phyloP scores from a whole-genome alignment of 2,888 invertebrate genomes.

The Nebria salina region DNA sequence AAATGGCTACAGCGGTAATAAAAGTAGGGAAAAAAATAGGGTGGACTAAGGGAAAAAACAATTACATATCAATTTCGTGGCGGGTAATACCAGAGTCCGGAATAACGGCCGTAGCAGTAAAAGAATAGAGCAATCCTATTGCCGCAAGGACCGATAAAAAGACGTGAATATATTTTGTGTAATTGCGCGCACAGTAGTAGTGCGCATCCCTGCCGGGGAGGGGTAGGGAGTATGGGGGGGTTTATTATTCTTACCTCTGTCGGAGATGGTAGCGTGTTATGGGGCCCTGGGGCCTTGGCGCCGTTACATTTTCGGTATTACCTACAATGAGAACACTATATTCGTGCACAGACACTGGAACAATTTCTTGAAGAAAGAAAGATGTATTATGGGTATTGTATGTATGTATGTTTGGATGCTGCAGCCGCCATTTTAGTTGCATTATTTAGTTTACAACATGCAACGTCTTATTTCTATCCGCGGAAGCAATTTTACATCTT shows the following conservation, averaged over 20 bases:
- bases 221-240: conserved; percentile 49
- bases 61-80: conserved; percentile 62
- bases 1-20: neutral
- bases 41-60: conserved; percentile 55
- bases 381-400: too few species aligned
- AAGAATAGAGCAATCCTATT: conserved; percentile 62
- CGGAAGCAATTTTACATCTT: neutral
- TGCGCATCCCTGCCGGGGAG: conserved; percentile 23
- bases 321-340: neutral
- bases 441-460: neutral
- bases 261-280: conserved; percentile 62
- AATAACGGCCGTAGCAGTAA: conserved; percentile 57
- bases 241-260: neutral
- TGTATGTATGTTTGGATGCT: neutral
- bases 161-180: conserved; percentile 65
- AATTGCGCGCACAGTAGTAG: conserved; percentile 57
- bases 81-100: conserved; percentile 48
- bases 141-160: conserved; percentile 65
- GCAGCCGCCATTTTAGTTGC: neutral
- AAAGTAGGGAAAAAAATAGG: conserved; percentile 14
- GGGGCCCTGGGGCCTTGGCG: conserved; percentile 57
- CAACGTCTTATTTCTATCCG: neutral
- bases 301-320: neutral
- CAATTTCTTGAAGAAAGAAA: neutral
- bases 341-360: neutral